phyloP scores from a whole-genome alignment of 1,140 invertebrate genomes.

The Heliconius himera region DNA sequence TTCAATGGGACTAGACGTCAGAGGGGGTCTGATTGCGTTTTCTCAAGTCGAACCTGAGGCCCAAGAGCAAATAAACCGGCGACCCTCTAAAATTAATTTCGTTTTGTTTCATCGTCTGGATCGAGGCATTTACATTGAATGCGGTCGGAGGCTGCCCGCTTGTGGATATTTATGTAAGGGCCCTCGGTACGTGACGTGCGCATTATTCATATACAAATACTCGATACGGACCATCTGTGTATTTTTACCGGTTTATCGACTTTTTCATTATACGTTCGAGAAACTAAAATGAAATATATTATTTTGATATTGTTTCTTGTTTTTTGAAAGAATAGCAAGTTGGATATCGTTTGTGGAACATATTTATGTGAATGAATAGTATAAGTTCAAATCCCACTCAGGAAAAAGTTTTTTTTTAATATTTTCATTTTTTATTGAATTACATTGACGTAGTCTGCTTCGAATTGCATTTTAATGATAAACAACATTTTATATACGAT shows the following conservation, averaged over 20 bases:
- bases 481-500: slow-evolving; percentile 29
- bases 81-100: slow-evolving; percentile 78
- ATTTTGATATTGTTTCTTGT: background rate
- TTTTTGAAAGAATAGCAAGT: background rate
- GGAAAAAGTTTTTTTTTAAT: too few relatives aligned
- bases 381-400: background rate
- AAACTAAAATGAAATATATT: slow-evolving; percentile 6
- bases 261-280: slow-evolving; percentile 45
- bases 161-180: slow-evolving; percentile 76
- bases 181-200: slow-evolving; percentile 70
- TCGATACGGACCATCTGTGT: slow-evolving; percentile 62
- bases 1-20: slow-evolving; percentile 61
- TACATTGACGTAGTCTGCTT: background rate
- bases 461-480: background rate
- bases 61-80: slow-evolving; percentile 71
- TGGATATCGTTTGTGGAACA: background rate
- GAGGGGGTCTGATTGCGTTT: slow-evolving; percentile 66
- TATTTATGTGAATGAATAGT: background rate
- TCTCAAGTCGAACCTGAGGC: slow-evolving; percentile 46
- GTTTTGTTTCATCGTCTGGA: slow-evolving; percentile 80
- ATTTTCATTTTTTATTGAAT: background rate
- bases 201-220: slow-evolving; percentile 77
- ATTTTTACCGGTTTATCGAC: slow-evolving; percentile 72
- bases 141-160: slow-evolving; percentile 70
- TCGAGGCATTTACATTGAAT: slow-evolving; percentile 79